Conservation (phyloP, 2,797 vertebrate species). For the Pyrocephalus nanus region DNA sequence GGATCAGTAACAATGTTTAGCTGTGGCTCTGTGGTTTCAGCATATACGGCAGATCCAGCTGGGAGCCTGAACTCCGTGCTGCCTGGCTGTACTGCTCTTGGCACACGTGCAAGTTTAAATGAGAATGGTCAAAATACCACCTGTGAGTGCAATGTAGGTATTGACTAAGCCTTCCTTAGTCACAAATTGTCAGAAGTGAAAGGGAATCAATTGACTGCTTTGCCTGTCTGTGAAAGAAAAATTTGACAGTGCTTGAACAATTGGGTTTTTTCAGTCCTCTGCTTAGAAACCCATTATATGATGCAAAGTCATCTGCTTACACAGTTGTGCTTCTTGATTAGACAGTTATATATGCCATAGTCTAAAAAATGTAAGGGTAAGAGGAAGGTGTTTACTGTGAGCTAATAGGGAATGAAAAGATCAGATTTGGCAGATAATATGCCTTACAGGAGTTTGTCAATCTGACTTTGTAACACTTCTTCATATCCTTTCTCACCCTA, state of each 20-base stretch:
- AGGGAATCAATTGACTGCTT: background rate
- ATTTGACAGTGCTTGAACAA: background rate
- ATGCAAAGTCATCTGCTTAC: background rate
- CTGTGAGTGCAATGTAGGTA: background rate
- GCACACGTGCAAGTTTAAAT: background rate
- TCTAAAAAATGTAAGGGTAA: background rate
- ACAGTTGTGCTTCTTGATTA: background rate
- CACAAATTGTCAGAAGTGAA: background rate
- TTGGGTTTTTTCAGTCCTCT: background rate
- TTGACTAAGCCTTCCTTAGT: background rate
- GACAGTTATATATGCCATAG: background rate
- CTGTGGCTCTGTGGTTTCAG: conserved; percentile 15
- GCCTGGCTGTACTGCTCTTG: background rate
- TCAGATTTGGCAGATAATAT: background rate
- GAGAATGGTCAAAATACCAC: background rate
- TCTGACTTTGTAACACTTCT: background rate
- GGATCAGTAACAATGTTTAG: background rate
- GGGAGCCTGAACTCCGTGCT: background rate
- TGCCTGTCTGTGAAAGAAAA: background rate
- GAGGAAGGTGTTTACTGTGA: background rate
- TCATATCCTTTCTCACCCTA: background rate
- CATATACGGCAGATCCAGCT: background rate
- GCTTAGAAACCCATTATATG: background rate
- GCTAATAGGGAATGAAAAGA: background rate
- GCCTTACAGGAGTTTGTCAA: background rate